Conservation (phyloP, 2,113 vertebrate species). For the Apeltes quadracus region DNA sequence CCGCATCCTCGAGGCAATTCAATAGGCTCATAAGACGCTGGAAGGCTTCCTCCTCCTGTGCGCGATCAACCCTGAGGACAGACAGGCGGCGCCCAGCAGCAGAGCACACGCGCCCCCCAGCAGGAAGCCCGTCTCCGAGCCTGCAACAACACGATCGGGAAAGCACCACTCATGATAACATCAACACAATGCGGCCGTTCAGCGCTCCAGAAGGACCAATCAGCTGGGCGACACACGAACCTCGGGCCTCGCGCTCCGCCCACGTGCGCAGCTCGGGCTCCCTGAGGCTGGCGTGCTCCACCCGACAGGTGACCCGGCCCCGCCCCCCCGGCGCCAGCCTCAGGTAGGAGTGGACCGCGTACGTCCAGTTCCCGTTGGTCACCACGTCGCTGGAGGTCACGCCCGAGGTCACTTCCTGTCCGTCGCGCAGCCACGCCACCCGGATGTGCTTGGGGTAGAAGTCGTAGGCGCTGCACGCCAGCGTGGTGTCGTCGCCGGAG, state of each 20-base stretch:
- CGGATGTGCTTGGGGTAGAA: slow-evolving; percentile 22
- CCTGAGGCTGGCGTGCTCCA: slow-evolving; percentile 32
- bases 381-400: slow-evolving; percentile 1
- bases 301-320: background rate
- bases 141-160: slow-evolving; percentile 20
- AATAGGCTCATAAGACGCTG: background rate
- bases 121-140: background rate
- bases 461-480: slow-evolving; percentile 37
- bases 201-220: background rate
- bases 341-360: slow-evolving; percentile 30
- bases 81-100: slow-evolving; percentile 7
- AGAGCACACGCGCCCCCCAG: slow-evolving; percentile 13
- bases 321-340: background rate
- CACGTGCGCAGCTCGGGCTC: background rate
- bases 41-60: slow-evolving; percentile 5
- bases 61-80: slow-evolving; percentile 3
- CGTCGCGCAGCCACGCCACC: slow-evolving; percentile 5
- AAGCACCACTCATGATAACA: background rate
- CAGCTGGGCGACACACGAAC: too few relatives aligned
- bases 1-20: background rate
- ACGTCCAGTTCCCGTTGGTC: slow-evolving; percentile 26
- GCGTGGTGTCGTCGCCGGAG: background rate
- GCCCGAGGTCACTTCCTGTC: slow-evolving; percentile 13
- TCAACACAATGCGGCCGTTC: background rate
- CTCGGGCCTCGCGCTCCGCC: too few relatives aligned